A percentile compares a stretch with the other conserved stretches of the same genome.
These are phyloP conservation scores for Centropus bengalensis DNA, from an alignment of 2,113 vertebrate species.

Conservation along the genomic window DNA sequence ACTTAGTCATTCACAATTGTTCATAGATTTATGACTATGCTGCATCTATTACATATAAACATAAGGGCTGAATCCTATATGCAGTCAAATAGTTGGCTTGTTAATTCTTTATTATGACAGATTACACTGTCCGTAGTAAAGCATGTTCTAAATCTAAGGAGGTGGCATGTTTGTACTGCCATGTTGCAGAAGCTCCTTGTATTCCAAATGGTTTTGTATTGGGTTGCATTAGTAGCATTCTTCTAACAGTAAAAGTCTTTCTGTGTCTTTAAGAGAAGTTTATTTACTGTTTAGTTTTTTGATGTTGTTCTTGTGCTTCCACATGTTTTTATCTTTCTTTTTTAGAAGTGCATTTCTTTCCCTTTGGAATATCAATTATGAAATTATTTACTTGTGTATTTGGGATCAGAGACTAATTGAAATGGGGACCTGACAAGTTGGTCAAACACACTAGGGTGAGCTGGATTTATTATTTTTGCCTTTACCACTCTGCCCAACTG, in stretches of 20 bases:
- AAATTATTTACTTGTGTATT: not conserved
- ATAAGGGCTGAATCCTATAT: not conserved
- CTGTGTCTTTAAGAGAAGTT: not conserved
- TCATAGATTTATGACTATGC: not conserved
- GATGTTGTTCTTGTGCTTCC: not conserved
- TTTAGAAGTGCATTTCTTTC: not conserved
- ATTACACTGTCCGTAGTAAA: not conserved
- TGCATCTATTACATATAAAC: not conserved
- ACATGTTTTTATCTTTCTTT: not conserved
- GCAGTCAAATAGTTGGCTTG: not conserved
- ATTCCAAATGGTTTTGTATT: not conserved
- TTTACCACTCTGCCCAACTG: not conserved
- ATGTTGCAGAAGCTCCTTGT: not conserved
- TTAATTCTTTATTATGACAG: not conserved
- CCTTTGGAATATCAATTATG: not conserved
- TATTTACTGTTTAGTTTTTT: not conserved
- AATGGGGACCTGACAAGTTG: not conserved
- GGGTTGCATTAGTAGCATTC: not conserved
- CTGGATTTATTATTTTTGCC: not conserved
- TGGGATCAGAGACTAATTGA: not conserved
- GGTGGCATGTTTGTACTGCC: not conserved
- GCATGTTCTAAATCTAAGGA: not conserved
- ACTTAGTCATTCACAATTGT: not conserved
- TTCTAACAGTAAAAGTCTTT: not conserved
- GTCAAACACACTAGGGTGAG: not conserved